Conservation (phyloP, 2,113 vertebrate species). For the Hucho hucho region DNA sequence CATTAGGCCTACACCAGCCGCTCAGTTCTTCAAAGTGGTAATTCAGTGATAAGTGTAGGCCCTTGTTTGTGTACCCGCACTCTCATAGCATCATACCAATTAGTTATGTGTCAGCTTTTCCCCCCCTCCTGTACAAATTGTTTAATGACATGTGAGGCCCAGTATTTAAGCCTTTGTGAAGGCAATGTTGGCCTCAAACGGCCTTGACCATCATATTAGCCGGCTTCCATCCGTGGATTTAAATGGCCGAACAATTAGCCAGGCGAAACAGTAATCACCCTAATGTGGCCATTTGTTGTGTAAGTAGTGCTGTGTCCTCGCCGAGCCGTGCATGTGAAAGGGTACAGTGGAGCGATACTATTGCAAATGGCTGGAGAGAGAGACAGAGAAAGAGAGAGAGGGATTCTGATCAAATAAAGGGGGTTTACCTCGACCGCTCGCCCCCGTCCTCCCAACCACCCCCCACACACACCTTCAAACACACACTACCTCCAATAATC, state of each 20-base stretch:
- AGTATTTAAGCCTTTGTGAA: constrained; percentile 66
- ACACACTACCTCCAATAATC: constrained; percentile 9
- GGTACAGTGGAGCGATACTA: constrained; percentile 61
- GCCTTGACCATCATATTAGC: constrained; percentile 68
- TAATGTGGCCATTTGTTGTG: constrained; percentile 77
- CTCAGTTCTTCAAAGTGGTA: constrained; percentile 45
- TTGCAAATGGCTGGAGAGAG: constrained; percentile 66
- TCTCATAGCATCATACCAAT: constrained; percentile 56
- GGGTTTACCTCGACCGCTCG: constrained; percentile 41
- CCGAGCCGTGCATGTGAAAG: constrained; percentile 70
- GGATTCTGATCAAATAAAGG: constrained; percentile 38
- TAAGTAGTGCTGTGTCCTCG: constrained; percentile 71
- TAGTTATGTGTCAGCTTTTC: constrained; percentile 37
- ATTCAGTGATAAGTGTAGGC: constrained; percentile 59
- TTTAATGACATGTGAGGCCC: constrained; percentile 67
- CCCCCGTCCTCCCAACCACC: not conserved
- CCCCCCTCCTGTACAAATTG: constrained; percentile 50
- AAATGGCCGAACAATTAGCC: constrained; percentile 74
- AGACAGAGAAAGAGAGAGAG: constrained; percentile 30
- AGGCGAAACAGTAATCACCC: constrained; percentile 74
- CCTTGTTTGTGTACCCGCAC: constrained; percentile 47
- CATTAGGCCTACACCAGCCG: constrained; percentile 42
- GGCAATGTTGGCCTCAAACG: constrained; percentile 59
- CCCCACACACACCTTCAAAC: constrained; percentile 3
- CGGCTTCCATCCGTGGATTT: constrained; percentile 64